Evolutionary conservation across 2,888 invertebrate genomes (phyloP), one percentile per base, ranked within the genome.

Genomic region (Nemotelus pantherinus): DNA sequence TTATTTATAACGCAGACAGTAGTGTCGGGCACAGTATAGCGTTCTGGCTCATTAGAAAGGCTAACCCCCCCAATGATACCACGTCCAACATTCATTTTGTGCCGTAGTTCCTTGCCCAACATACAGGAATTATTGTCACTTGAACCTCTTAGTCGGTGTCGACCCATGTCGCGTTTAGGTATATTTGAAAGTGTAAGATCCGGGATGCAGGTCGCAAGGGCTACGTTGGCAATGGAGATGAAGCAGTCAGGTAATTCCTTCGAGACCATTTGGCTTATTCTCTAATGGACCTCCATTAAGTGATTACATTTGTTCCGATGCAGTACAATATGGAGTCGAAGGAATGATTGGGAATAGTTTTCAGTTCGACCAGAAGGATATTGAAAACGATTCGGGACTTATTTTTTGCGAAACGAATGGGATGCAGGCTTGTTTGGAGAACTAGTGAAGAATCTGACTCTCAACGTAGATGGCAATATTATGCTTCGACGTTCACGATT

Each of bases 261-360:
- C 7, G n/a, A 45, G 65, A 45, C 45, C 45, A 39, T 65, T 65
- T 65, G 65, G 65, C 65, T 65, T 65, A 65, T 4, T 65, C 41
- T 65, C 65, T 65, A 65, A 65, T 65, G 65, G 65, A 65, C 43
- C 47, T 65, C 45, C 65, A 65, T 65, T 65, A 65, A 65, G 47
- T 65, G 65, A 65, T 65, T 65, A 65, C 65, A 65, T 65, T 65
- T 47, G 45, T 44, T 44, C 9, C 45, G 65, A n/a, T 50, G 50
- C 50, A 50, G 50, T 50, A 7, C 50, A 9, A 25, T 25, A 25
- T 25, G 25, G 25, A 25, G 25, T 25, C 25, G 25, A 25, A 25
- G 25, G 25, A 25, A 25, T 25, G 25, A 25, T 25, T 25, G 25
- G 25, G 25, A 25, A 25, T 25, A 25, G 25, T 25, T 25, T 25